phyloP scores from a whole-genome alignment of 2,797 vertebrate species.

The Euphonia xanthogaster region DNA sequence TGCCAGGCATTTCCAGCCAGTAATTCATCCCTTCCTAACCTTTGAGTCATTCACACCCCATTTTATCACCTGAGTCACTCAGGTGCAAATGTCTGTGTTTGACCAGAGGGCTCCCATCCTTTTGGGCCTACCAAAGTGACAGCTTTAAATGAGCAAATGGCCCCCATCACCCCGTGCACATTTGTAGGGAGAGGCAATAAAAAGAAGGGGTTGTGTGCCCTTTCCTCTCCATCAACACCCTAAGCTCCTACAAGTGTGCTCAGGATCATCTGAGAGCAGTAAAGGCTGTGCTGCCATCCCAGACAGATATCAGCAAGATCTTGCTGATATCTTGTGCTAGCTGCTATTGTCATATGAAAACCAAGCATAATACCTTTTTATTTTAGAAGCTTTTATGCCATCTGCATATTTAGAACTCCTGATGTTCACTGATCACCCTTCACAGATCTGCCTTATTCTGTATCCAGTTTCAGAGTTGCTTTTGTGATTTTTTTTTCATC shows the following conservation, averaged over 20 bases:
- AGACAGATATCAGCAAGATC: not conserved
- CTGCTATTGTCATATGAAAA: not conserved
- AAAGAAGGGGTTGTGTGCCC: not conserved
- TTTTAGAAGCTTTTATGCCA: not conserved
- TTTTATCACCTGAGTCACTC: conserved; percentile 2
- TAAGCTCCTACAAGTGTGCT: not conserved
- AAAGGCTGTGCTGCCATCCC: not conserved
- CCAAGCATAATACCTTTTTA: not conserved
- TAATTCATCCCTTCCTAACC: not conserved
- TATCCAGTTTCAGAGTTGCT: not conserved
- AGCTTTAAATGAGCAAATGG: not conserved
- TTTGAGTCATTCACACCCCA: not conserved
- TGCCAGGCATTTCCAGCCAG: not conserved
- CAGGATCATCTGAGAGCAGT: not conserved
- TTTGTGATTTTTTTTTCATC: not conserved
- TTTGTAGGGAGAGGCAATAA: not conserved
- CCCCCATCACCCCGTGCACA: not conserved
- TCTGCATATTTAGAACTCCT: not conserved
- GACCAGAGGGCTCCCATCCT: not conserved
- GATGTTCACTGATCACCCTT: not conserved
- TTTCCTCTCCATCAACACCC: not conserved
- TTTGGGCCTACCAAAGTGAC: not conserved
- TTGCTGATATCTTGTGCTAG: not conserved
- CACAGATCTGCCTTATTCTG: not conserved
- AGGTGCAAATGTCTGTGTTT: not conserved